Evolutionary conservation across 2,797 vertebrate species (phyloP).

Genomic region (Streptopelia turtur): DNA sequence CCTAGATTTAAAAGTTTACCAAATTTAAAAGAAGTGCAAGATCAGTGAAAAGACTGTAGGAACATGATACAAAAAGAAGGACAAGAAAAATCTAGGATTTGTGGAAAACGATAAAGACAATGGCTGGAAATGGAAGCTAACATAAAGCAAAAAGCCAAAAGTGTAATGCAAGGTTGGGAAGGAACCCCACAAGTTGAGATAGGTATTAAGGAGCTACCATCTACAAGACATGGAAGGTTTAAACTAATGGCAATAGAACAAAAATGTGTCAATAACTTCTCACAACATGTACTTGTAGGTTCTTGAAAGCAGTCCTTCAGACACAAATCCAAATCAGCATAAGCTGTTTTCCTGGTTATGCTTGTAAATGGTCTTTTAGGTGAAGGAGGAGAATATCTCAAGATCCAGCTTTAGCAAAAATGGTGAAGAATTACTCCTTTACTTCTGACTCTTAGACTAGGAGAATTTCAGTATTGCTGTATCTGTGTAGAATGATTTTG

Average conservation of each 20-base stretch:
- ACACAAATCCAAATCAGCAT: neutral
- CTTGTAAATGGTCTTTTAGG: neutral
- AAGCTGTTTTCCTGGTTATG: neutral
- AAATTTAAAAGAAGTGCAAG: neutral
- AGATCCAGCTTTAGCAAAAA: neutral
- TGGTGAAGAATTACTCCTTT: neutral
- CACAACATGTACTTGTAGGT: neutral
- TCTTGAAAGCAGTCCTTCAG: neutral
- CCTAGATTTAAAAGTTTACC: neutral
- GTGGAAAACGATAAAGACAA: neutral
- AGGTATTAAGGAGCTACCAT: neutral
- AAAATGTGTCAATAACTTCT: neutral
- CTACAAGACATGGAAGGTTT: neutral
- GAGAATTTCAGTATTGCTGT: neutral
- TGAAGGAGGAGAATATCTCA: neutral
- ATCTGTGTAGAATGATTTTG: neutral
- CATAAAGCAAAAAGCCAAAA: neutral
- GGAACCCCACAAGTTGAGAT: neutral
- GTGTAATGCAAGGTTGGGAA: neutral
- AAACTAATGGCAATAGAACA: neutral
- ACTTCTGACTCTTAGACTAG: neutral
- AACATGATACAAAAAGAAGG: neutral
- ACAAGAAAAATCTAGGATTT: neutral
- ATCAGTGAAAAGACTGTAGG: neutral
- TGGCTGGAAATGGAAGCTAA: neutral